Conservation (phyloP, 1,140 invertebrate genomes). For the Eumeta japonica region DNA sequence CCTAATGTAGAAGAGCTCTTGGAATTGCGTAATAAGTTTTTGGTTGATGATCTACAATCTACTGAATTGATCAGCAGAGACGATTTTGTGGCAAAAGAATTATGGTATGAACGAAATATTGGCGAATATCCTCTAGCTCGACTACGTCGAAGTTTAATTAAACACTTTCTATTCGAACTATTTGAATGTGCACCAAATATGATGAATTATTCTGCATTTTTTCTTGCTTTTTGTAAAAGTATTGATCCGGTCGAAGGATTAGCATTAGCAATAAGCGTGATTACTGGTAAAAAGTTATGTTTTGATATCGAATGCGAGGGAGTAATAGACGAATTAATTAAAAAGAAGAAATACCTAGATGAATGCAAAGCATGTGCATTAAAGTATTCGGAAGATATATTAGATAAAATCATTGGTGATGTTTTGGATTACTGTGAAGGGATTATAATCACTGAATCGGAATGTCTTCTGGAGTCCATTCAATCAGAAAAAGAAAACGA, state of each 20-base stretch:
- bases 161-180: constrained; percentile 58
- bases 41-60: constrained; percentile 39
- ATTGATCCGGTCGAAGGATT: constrained; percentile 55
- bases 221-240: constrained; percentile 62
- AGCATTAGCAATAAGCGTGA: constrained; percentile 56
- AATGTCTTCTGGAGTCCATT: constrained; percentile 19
- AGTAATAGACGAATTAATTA: constrained; percentile 35
- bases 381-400: constrained; percentile 29
- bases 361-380: constrained; percentile 33
- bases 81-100: constrained; percentile 34
- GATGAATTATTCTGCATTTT: constrained; percentile 61
- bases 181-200: constrained; percentile 43
- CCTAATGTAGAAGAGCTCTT: constrained; percentile 57
- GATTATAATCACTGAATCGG: constrained; percentile 26
- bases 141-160: constrained; percentile 28
- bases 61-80: constrained; percentile 41
- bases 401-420: constrained; percentile 30
- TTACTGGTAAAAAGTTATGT: constrained; percentile 57
- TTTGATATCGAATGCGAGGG: constrained; percentile 46
- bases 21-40: constrained; percentile 40
- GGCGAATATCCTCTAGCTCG: constrained; percentile 1
- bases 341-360: constrained; percentile 36
- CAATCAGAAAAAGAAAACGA: constrained; percentile 32
- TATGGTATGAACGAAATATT: constrained; percentile 60
- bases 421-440: constrained; percentile 40